These are phyloP conservation scores for Coreius guichenoti DNA, from an alignment of 2,797 vertebrate genomes.

Conservation along the genomic window DNA sequence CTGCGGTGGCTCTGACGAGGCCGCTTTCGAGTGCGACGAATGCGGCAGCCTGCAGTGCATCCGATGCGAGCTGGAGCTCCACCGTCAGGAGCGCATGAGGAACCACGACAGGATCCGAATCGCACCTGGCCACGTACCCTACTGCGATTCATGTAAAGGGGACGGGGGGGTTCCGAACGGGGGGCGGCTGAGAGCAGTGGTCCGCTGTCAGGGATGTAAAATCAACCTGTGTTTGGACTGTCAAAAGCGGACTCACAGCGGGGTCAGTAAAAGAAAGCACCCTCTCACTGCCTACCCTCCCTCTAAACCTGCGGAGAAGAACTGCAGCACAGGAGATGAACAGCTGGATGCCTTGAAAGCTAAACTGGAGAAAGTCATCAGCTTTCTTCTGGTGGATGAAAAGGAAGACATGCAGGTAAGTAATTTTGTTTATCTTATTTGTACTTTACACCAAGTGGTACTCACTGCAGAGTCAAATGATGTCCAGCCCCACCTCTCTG, in stretches of 20 bases:
- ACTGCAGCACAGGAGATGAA: conserved; percentile 72
- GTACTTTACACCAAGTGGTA: not conserved
- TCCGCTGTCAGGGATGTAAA: conserved; percentile 95
- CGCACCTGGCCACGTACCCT: conserved; percentile 87
- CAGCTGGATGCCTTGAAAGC: conserved; percentile 83
- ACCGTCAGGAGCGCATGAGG: conserved; percentile 89
- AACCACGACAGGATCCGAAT: conserved; percentile 94
- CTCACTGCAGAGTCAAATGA: no score
- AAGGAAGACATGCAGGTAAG: conserved; percentile 94
- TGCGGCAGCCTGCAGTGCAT: conserved; percentile 93
- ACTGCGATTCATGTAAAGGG: conserved; percentile 93
- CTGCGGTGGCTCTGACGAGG: conserved; percentile 93
- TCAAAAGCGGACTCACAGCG: conserved; percentile 93
- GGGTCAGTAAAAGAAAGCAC: conserved; percentile 92
- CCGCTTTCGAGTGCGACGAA: conserved; percentile 93
- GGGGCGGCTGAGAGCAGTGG: conserved; percentile 84
- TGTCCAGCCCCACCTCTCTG: no score
- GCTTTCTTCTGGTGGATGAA: conserved; percentile 96
- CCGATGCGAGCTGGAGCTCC: conserved; percentile 92
- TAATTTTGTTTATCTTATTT: not conserved
- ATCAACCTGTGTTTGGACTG: conserved; percentile 94
- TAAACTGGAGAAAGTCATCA: conserved; percentile 89
- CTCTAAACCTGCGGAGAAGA: conserved; percentile 77
- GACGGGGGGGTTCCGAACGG: conserved; percentile 75
- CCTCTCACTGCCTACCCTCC: conserved; percentile 85